A percentile compares a stretch with the other conserved stretches of the same genome.
These are phyloP conservation scores for Glaucomys volans DNA, from an alignment of 2,113 vertebrate species.

Conservation along the genomic window DNA sequence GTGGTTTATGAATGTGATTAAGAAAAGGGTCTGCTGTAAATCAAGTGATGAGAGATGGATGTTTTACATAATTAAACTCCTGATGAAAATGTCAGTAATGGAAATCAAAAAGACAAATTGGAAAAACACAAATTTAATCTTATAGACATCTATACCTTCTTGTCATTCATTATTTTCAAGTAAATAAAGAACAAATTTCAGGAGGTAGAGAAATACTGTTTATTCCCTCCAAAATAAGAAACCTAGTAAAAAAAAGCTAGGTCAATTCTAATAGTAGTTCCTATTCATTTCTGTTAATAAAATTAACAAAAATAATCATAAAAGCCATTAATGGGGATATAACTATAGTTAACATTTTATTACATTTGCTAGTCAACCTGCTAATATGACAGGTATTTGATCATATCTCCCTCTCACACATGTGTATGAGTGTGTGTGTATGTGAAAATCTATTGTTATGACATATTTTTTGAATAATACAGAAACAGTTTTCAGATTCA, in stretches of 20 bases:
- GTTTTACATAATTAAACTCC: conserved; percentile 49
- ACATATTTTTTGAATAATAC: neutral
- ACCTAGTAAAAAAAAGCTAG: neutral
- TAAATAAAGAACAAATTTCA: neutral
- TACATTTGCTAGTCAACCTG: neutral
- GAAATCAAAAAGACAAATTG: conserved; percentile 17
- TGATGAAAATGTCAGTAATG: conserved; percentile 35
- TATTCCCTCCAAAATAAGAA: neutral
- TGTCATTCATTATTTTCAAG: neutral
- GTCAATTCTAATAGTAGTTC: neutral
- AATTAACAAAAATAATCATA: neutral
- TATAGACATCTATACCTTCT: neutral
- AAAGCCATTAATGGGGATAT: neutral
- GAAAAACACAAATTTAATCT: conserved; percentile 60
- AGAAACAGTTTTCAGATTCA: neutral
- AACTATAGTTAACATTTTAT: neutral
- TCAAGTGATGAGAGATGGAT: conserved; percentile 58
- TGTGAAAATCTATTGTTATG: neutral
- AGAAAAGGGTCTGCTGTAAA: neutral
- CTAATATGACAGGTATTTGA: neutral
- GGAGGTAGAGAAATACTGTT: neutral
- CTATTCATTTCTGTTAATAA: neutral
- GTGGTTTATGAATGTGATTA: neutral
- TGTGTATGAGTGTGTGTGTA: neutral
- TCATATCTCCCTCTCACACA: neutral